Percentiles rank a stretch among this genome's conserved stretches.
Evolutionary conservation across 2,888 invertebrate genomes (phyloP).

Genomic region (Apodemia hepburni): DNA sequence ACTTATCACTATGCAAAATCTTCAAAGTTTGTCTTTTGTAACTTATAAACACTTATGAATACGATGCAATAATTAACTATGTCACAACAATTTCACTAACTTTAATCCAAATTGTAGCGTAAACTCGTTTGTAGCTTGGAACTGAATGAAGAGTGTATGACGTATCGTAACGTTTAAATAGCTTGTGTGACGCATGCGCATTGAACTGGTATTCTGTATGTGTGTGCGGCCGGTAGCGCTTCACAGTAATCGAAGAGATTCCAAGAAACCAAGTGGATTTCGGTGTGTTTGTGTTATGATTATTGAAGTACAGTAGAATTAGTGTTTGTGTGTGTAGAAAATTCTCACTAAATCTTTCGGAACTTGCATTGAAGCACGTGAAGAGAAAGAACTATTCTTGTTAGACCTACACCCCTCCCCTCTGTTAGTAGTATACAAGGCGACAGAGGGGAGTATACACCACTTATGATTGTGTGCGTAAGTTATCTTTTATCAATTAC

Average conservation of each 20-base stretch:
- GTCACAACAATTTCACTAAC: conserved; percentile 74
- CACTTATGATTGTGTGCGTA: conserved; percentile 9
- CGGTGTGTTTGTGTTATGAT: conserved; percentile 36
- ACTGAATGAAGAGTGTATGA: conserved; percentile 47
- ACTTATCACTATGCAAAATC: conserved; percentile 45
- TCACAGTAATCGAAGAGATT: conserved; percentile 49
- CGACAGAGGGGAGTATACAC: conserved; percentile 36
- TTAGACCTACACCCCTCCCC: conserved; percentile 40
- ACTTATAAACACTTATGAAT: conserved; percentile 35
- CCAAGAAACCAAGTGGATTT: conserved; percentile 50
- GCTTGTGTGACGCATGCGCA: conserved; percentile 42
- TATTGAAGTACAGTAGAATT: background rate
- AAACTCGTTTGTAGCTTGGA: conserved; percentile 39
- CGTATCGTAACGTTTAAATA: conserved; percentile 42
- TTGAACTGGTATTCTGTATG: conserved; percentile 34
- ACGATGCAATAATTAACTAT: conserved; percentile 39
- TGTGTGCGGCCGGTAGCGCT: conserved; percentile 47
- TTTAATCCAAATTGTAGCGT: conserved; percentile 45
- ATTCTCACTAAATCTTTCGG: conserved; percentile 34
- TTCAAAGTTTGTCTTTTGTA: conserved; percentile 29
- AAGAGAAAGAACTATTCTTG: conserved; percentile 32
- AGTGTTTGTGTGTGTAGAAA: conserved; percentile 40
- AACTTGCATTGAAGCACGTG: conserved; percentile 45
- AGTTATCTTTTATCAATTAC: conserved; percentile 11
- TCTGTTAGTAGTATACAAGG: conserved; percentile 25